Evolutionary conservation across 2,888 invertebrate species (phyloP), one percentile per base, ranked within the genome.

Genomic region (Xestia xanthographa): DNA sequence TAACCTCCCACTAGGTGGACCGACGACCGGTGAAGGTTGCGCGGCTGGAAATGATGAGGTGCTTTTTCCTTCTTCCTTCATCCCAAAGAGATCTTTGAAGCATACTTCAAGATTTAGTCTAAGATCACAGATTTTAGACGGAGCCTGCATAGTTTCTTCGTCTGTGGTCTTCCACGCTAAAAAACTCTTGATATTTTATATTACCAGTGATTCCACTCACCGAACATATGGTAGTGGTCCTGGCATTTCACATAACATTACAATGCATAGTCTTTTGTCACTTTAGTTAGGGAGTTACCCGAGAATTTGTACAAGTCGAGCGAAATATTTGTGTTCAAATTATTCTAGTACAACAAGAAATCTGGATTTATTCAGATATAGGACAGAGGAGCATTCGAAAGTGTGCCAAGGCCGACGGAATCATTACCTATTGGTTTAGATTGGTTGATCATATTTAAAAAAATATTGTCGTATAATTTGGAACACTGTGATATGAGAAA

Each of bases 181-280:
- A 43, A 14, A 63, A 34, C n/a, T 43, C 6, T 43, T 4, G 4
- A 26, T 4, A 26, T 56, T 20, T 14, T 4, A 22, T 48, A 17
- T 38, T 38, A 38, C 22, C 38, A 5, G n/a, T 45, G 45, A 71
- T 14, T 56, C 5, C 1, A 14, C 11, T 65, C 14, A 38, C 38
- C 56, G 60, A 71, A 72, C 79, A 60, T 43, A 43, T 86, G 68
- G 89, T 90, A 88, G 82, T 75, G 76, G 70, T 67, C 26, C 56
- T 74, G 73, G 72, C 79, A 87, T 82, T 82, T 85, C 82, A 88
- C 86, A 78, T 85, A 85, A 84, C 84, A 90, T 90, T 87, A 89
- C 89, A 88, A 90, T 91, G 90, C 90, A 88, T 90, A 89, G 90
- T 90, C 90, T 88, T 91, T 88, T 87, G 88, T 87, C 90, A 88